These are phyloP conservation scores for Melanchra persicariae DNA, from an alignment of 2,888 invertebrate genomes.

Conservation along the genomic window DNA sequence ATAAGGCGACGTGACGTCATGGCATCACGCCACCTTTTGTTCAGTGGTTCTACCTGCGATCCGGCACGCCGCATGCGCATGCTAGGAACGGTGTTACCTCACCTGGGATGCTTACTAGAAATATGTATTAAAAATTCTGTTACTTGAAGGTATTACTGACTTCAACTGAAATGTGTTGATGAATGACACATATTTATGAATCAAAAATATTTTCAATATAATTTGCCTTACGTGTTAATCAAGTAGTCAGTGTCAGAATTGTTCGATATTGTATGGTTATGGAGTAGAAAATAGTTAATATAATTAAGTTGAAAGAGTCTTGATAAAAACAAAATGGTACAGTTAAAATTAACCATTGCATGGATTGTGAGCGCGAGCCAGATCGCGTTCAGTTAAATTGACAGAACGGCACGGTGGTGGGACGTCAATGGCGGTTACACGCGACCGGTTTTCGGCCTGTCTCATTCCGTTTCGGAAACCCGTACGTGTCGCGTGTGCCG, in stretches of 20 bases:
- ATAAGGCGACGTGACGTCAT: conserved; percentile 89
- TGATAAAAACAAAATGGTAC: background rate
- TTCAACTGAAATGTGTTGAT: conserved; percentile 17
- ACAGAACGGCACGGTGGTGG: conserved; percentile 77
- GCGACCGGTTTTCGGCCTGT: conserved; percentile 72
- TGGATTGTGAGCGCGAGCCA: conserved; percentile 71
- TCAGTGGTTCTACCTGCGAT: conserved; percentile 84
- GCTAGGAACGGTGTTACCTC: conserved; percentile 59
- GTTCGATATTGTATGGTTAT: conserved; percentile 1
- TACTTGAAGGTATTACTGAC: conserved; percentile 3
- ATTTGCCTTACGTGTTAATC: background rate
- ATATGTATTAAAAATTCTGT: conserved; percentile 17
- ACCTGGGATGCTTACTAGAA: conserved; percentile 57
- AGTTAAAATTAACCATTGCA: conserved; percentile 35
- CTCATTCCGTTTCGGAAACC: conserved; percentile 80
- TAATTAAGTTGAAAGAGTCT: background rate
- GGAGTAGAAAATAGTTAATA: background rate
- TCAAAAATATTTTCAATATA: conserved; percentile 7
- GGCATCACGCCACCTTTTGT: conserved; percentile 90
- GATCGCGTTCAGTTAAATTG: conserved; percentile 84
- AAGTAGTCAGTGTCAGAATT: background rate
- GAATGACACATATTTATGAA: conserved; percentile 21
- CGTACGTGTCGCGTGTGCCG: conserved; percentile 74
- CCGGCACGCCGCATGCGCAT: conserved; percentile 80
- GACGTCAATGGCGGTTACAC: conserved; percentile 79